phyloP scores from a whole-genome alignment of 2,797 vertebrate species.

The Lacerta viridis region DNA sequence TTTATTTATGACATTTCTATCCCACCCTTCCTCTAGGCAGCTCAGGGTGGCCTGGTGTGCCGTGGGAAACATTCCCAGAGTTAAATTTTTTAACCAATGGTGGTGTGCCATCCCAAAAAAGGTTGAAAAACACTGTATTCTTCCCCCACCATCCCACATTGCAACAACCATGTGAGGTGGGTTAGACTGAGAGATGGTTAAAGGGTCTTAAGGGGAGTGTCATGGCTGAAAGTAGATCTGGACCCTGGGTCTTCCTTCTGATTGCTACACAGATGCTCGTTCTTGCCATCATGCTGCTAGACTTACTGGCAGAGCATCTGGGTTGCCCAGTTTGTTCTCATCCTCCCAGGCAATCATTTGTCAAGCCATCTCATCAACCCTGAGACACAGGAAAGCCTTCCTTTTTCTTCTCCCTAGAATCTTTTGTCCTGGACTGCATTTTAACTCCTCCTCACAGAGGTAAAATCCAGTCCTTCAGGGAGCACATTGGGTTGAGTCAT shows the following conservation, averaged over 20 bases:
- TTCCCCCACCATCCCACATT: background rate
- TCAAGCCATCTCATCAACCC: background rate
- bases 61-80: too few species aligned
- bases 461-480: background rate
- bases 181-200: background rate
- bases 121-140: too few species aligned
- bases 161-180: background rate
- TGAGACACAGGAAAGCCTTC: too few species aligned
- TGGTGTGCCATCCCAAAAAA: too few species aligned
- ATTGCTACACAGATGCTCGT: background rate
- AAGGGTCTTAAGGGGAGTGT: background rate
- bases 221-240: background rate
- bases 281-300: background rate
- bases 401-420: background rate
- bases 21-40: background rate
- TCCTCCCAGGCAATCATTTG: background rate
- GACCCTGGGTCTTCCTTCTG: background rate
- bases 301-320: slow-evolving; percentile 40
- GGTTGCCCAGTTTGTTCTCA: background rate
- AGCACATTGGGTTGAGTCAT: background rate
- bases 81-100: too few species aligned
- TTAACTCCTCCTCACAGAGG: too few species aligned
- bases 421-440: background rate
- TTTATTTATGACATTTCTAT: slow-evolving; percentile 12
- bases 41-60: background rate